Base-by-base conservation (phyloP, 1,140 invertebrate genomes). In the Ostrea denselamellosa region DNA sequence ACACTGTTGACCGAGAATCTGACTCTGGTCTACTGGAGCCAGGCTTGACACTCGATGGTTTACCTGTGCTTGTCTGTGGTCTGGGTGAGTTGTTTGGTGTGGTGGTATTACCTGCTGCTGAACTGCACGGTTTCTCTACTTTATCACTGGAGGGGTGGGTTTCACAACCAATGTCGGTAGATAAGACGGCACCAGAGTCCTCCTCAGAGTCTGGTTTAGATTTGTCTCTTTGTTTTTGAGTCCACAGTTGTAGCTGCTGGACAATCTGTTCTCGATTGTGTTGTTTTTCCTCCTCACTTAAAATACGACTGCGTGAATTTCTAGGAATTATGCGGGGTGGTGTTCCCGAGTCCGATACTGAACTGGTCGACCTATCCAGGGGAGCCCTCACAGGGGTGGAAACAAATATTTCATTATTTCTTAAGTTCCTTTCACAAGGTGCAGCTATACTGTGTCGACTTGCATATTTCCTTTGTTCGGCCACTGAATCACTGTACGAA, bases 191-290 rank as follows among this genome's bases (percentile, higher is more conserved):
- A 51, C 52, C 83, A 9, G 90, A 85, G 34, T 88, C 82, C 10
- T 89, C 86, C 53, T 85, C 83, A 51, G 65, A 82, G 62, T 91
- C 90, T 51, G 83, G 28, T 28, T 85, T 89, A 52, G 83, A 86
- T 88, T 91, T 91, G 22, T 91, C 88, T 87, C 90, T 93, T 77
- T 91, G 88, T 84, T 90, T 90, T 85, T 93, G 92, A 22, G 92
- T 92, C 93, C 93, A 94, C 85, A 91, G 86, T 88, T 94, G 92
- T 65, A 94, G 89, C 68, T 94, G 92, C 84, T 93, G 92, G 84
- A 91, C 92, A 71, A 93, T 94, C 71, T 92, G 92, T 86, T 93
- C 91, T 71, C 93, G 77, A 85, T 93, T 93, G 58, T 93, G 92
- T 83, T 93, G 91, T 77, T 91, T 92, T 68, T 94, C 93, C 71